Evolutionary conservation across 2,113 vertebrate genomes (phyloP).

Genomic region (Lamprotornis superbus): DNA sequence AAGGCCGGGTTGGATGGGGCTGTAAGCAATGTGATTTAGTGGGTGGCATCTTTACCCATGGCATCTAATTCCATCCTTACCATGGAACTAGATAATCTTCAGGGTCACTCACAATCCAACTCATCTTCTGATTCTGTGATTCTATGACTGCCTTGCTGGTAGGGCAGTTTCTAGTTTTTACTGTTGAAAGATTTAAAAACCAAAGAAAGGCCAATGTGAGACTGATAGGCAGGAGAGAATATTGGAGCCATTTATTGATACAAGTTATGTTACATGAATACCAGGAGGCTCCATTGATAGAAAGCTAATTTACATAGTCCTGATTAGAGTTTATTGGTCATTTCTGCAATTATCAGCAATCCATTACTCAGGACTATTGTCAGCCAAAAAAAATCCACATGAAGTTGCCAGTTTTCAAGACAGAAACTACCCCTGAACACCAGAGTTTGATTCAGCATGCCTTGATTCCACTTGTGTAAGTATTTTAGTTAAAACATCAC

Average conservation of each 20-base stretch:
- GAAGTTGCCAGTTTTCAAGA: neutral
- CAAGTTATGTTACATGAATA: neutral
- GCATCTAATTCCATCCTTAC: neutral
- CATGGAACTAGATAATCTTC: neutral
- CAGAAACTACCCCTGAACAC: neutral
- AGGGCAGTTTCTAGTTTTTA: neutral
- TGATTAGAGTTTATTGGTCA: neutral
- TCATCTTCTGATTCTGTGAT: neutral
- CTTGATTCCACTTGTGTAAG: neutral
- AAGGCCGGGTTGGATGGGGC: neutral
- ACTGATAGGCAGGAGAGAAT: neutral
- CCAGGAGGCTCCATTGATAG: neutral
- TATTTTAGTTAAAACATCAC: neutral
- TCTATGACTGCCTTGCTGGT: neutral
- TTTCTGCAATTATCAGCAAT: neutral
- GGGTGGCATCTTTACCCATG: neutral
- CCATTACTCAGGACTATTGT: neutral
- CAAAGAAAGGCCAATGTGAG: neutral
- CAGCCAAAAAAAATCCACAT: neutral
- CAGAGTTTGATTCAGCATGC: neutral
- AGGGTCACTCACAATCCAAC: neutral
- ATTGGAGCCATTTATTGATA: neutral
- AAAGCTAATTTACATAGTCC: neutral
- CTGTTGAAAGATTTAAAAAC: neutral
- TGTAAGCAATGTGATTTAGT: neutral